These are phyloP conservation scores for Eristalinus aeneus DNA, from an alignment of 2,888 invertebrate species.

Conservation along the genomic window DNA sequence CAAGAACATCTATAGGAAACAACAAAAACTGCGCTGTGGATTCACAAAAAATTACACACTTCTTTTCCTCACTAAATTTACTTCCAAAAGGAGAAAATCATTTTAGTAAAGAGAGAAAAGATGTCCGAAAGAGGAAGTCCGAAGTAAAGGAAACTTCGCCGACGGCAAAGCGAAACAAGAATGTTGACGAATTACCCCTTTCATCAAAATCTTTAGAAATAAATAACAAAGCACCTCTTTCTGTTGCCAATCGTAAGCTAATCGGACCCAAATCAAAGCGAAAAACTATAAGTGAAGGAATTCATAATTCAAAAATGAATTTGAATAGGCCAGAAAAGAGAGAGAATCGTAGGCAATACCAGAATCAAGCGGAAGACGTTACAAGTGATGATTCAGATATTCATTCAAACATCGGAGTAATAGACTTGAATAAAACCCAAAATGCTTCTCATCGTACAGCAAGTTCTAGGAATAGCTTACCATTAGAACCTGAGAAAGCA, in stretches of 20 bases:
- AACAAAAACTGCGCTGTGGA: not conserved
- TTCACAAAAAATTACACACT: constrained; percentile 31
- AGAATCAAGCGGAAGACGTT: not conserved
- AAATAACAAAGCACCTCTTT: not conserved
- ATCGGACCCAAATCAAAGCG: not conserved
- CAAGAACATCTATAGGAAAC: not conserved
- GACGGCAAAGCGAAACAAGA: not conserved
- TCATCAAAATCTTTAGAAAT: not conserved
- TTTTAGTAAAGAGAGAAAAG: not conserved
- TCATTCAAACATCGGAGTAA: not conserved
- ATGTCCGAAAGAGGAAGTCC: constrained; percentile 20
- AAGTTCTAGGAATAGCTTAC: not conserved
- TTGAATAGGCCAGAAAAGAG: not conserved
- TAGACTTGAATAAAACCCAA: not conserved
- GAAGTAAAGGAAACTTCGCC: not conserved
- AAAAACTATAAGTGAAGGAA: not conserved
- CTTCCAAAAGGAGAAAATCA: not conserved
- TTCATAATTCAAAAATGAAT: too few relatives aligned
- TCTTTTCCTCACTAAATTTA: constrained; percentile 13
- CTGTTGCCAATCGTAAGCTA: not conserved
- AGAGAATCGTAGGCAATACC: not conserved
- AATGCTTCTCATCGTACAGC: not conserved
- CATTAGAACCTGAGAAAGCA: not conserved
- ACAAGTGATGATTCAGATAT: constrained; percentile 24
- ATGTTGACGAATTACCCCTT: not conserved